phyloP scores from a whole-genome alignment of 2,888 invertebrate genomes.

The Trimorus sp. region DNA sequence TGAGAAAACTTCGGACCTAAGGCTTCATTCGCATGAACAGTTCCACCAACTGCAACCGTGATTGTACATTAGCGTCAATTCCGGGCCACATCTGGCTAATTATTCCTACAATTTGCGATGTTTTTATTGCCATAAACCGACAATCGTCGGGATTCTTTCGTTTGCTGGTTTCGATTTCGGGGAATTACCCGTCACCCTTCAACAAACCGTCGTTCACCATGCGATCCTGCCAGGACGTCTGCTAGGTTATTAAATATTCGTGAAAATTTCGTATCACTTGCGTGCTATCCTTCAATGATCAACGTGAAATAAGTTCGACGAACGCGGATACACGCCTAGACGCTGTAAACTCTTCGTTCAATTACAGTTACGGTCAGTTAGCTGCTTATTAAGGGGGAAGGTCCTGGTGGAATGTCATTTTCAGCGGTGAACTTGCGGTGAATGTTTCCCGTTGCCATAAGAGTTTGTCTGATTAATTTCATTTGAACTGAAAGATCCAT shows the following conservation, averaged over 20 bases:
- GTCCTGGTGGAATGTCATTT: no score
- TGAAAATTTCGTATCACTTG: constrained; percentile 17
- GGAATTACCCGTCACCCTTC: constrained; percentile 43
- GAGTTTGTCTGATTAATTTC: constrained; percentile 17
- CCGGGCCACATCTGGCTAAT: no score
- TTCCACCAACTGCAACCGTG: no score
- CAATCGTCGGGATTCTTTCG: neutral
- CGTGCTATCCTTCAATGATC: constrained; percentile 23
- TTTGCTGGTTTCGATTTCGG: constrained; percentile 31
- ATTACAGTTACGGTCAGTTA: constrained; percentile 36
- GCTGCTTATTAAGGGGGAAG: neutral
- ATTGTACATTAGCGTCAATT: no score
- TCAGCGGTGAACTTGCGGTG: no score
- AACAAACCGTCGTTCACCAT: constrained; percentile 55
- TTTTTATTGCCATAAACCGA: no score
- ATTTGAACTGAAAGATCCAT: no score
- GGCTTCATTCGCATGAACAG: no score
- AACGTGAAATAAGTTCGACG: neutral
- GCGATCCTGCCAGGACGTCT: constrained; percentile 36
- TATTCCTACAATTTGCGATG: no score
- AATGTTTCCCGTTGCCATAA: no score
- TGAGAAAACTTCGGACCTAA: no score
- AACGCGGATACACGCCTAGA: constrained; percentile 3
- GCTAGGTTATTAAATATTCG: constrained; percentile 6
- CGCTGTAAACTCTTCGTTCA: constrained; percentile 9